Conservation (phyloP, 1,140 invertebrate genomes). For the Polyergus mexicanus region DNA sequence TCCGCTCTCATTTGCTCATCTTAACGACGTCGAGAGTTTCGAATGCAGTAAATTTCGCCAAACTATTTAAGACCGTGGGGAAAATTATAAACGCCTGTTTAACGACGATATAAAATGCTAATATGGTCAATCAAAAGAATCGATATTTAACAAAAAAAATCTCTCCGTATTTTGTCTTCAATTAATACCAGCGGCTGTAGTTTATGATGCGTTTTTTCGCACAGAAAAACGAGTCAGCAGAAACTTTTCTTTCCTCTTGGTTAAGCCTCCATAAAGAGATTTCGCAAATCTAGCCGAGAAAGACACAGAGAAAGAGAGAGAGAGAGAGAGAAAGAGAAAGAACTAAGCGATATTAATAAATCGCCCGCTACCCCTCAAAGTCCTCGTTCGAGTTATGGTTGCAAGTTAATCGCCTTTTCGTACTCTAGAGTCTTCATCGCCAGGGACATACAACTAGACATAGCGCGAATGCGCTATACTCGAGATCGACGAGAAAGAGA, state of each 20-base stretch:
- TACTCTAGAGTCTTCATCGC: background rate
- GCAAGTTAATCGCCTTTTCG: conserved; percentile 45
- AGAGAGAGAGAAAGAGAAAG: background rate
- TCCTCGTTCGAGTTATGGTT: background rate
- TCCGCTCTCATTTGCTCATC: background rate
- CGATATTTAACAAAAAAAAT: background rate
- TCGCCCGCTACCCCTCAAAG: background rate
- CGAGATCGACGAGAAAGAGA: conserved; percentile 30
- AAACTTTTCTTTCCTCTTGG: conserved; percentile 8
- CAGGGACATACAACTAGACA: background rate
- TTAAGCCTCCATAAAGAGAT: background rate
- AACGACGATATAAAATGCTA: background rate
- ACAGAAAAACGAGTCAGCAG: background rate
- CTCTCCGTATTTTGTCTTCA: background rate
- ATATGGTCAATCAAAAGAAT: background rate
- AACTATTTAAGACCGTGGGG: background rate
- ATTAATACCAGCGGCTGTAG: background rate
- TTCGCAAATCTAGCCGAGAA: conserved; percentile 14
- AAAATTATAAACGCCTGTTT: background rate
- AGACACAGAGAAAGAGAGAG: background rate
- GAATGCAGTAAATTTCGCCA: conserved; percentile 15
- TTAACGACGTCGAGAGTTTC: background rate
- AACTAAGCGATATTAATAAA: conserved; percentile 48
- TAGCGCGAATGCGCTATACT: background rate
- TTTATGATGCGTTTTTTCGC: background rate